Evolutionary conservation across 2,113 vertebrate genomes (phyloP).

Genomic region (Dipodomys merriami): DNA sequence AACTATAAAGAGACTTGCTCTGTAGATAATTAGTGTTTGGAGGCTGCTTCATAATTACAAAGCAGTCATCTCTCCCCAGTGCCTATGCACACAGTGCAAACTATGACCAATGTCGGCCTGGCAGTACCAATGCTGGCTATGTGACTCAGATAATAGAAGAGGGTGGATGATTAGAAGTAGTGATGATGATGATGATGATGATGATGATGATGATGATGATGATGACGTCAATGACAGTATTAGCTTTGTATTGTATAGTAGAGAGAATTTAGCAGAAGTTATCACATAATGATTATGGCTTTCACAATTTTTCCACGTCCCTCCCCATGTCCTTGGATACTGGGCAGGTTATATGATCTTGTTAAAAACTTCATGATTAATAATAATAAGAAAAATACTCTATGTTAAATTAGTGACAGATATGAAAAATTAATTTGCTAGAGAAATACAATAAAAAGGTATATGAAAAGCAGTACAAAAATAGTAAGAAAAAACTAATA

Average conservation of each 20-base stretch:
- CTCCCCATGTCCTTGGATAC: background rate
- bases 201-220: background rate
- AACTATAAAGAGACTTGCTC: background rate
- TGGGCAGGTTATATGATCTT: background rate
- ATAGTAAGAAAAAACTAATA: background rate
- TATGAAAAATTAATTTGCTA: background rate
- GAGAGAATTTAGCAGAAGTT: background rate
- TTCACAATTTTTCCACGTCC: background rate
- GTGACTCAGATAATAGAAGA: background rate
- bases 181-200: no score
- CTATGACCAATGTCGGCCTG: background rate
- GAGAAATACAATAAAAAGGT: background rate
- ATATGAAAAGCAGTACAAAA: no score
- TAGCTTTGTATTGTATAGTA: background rate
- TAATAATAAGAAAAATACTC: background rate
- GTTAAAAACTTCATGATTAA: background rate
- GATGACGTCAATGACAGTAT: rapidly evolving
- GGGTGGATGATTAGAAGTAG: background rate
- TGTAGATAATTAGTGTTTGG: background rate
- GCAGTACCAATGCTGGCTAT: background rate
- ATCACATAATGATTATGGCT: background rate
- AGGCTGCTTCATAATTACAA: background rate
- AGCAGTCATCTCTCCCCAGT: background rate
- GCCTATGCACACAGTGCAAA: background rate
- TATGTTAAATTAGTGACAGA: background rate